phyloP scores from a whole-genome alignment of 2,888 invertebrate species.

The Brachypalpus laphriformis region DNA sequence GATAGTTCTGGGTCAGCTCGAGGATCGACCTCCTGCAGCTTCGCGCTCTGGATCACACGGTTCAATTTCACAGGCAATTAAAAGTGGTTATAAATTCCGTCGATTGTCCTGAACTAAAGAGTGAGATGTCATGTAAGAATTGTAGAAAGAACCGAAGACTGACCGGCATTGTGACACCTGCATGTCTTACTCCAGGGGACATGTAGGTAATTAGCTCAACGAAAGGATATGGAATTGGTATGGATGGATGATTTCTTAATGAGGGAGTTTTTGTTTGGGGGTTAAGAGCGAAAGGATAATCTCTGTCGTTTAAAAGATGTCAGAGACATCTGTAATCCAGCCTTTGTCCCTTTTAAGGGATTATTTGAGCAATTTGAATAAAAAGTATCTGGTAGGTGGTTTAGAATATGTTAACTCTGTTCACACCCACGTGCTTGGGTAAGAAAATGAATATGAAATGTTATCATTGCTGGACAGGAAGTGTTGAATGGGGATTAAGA shows the following conservation, averaged over 20 bases:
- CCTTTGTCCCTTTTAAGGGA: constrained; percentile 14
- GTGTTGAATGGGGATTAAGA: constrained; percentile 13
- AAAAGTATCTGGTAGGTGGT: constrained; percentile 9
- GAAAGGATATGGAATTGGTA: constrained; percentile 24
- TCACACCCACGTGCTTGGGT: constrained; percentile 37
- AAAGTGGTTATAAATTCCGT: constrained; percentile 58
- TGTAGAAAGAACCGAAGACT: neutral
- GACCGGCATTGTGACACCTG: constrained; percentile 45
- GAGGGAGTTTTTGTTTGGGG: constrained; percentile 16
- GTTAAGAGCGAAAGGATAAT: constrained; percentile 38
- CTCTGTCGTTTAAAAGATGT: constrained; percentile 11
- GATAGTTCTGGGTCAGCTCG: constrained; percentile 55
- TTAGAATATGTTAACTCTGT: constrained; percentile 36
- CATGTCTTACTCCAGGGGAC: constrained; percentile 37
- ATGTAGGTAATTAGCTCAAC: constrained; percentile 14
- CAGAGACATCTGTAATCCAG: constrained; percentile 32
- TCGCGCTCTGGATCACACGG: constrained; percentile 40
- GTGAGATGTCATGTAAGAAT: constrained; percentile 15
- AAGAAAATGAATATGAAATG: neutral
- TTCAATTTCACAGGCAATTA: constrained; percentile 70
- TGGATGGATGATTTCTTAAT: constrained; percentile 32
- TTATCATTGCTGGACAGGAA: constrained; percentile 23
- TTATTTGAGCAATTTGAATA: constrained; percentile 12
- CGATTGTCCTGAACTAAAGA: constrained; percentile 4
- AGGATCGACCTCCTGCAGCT: constrained; percentile 52